These are phyloP conservation scores for Toxostoma redivivum DNA, from an alignment of 2,113 vertebrate genomes.

Conservation along the genomic window DNA sequence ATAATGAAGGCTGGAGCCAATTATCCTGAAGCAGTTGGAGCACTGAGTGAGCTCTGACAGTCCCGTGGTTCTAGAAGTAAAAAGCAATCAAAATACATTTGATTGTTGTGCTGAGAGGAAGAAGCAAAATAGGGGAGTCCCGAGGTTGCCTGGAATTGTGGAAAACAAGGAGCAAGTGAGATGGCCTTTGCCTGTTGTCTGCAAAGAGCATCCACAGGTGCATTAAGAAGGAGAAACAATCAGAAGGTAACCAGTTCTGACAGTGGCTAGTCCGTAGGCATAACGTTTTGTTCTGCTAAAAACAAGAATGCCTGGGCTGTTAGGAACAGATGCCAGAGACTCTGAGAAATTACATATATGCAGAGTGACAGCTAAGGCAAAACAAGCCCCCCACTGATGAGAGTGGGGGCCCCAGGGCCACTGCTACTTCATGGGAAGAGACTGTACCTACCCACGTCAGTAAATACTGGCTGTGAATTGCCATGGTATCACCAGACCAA, in stretches of 20 bases:
- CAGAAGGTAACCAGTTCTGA: slow-evolving; percentile 9
- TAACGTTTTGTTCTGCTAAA: slow-evolving; percentile 13
- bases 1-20: background rate
- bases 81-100: background rate
- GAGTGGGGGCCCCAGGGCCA: background rate
- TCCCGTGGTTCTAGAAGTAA: background rate
- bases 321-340: slow-evolving; percentile 42
- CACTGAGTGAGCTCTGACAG: background rate
- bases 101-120: background rate
- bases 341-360: background rate
- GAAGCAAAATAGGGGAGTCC: background rate
- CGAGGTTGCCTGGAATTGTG: background rate
- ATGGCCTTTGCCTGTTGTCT: background rate
- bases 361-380: slow-evolving; percentile 26
- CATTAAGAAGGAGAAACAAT: background rate
- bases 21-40: background rate
- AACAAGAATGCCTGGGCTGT: background rate
- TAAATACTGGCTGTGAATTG: background rate
- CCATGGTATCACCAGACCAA: background rate
- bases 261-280: slow-evolving; percentile 14
- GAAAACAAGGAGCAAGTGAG: background rate
- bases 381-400: background rate
- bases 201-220: background rate
- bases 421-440: background rate
- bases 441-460: background rate